A percentile compares a stretch with the other conserved stretches of the same genome.
Evolutionary conservation across 2,113 vertebrate genomes (phyloP).

Genomic region (Neogobius melanostomus): DNA sequence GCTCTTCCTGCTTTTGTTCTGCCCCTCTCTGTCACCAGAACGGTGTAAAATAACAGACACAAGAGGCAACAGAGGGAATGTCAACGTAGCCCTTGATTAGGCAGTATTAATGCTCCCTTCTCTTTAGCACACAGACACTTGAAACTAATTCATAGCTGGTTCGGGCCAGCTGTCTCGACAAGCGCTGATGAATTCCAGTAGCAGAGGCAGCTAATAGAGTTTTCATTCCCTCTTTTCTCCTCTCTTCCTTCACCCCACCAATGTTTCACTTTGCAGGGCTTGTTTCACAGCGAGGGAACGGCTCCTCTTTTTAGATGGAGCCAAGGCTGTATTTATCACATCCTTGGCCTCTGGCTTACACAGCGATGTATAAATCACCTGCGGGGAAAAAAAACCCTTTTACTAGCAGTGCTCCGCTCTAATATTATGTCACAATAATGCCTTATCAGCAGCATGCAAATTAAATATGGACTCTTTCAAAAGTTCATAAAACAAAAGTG

Average conservation of each 20-base stretch:
- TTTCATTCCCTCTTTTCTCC: conserved; percentile 44
- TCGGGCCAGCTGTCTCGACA: conserved; percentile 67
- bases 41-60: conserved; percentile 51
- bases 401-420: conserved; percentile 41
- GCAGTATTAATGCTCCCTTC: conserved; percentile 68
- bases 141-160: conserved; percentile 71
- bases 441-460: conserved; percentile 39
- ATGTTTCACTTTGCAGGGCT: conserved; percentile 59
- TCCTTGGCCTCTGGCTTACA: conserved; percentile 42
- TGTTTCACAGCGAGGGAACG: conserved; percentile 58
- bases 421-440: conserved; percentile 49
- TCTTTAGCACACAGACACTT: conserved; percentile 71
- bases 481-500: conserved; percentile 43
- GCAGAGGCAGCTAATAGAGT: conserved; percentile 66
- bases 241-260: conserved; percentile 46
- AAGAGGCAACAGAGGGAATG: conserved; percentile 55
- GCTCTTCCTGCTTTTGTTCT: conserved; percentile 21
- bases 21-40: conserved; percentile 28
- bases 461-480: conserved; percentile 28
- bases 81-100: conserved; percentile 68
- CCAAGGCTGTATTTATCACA: conserved; percentile 59
- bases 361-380: conserved; percentile 55
- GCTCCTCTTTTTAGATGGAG: conserved; percentile 55
- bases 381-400: conserved; percentile 40
- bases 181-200: conserved; percentile 70